These are phyloP conservation scores for Hylaeus volcanicus DNA, from an alignment of 1,140 invertebrate genomes.

Conservation along the genomic window DNA sequence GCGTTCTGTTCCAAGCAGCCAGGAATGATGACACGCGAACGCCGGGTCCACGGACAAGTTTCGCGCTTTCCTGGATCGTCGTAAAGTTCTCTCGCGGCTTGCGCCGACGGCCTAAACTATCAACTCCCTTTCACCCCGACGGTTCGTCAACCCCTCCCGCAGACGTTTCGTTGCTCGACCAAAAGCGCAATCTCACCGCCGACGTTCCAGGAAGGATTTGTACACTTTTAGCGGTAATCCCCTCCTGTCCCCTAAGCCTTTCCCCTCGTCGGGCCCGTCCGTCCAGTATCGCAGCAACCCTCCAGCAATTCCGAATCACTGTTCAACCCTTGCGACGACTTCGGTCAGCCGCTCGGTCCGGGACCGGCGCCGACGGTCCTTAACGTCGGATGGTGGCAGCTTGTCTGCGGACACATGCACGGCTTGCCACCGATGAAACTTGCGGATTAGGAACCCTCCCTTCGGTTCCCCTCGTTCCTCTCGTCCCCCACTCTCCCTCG, in stretches of 20 bases:
- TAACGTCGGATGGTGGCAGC: conserved; percentile 1
- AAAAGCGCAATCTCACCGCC: conserved; percentile 38
- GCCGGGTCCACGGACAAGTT: conserved; percentile 41
- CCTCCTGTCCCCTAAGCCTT: conserved; percentile 20
- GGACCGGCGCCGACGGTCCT: conserved; percentile 15
- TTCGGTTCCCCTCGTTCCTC: not conserved
- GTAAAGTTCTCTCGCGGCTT: conserved; percentile 63
- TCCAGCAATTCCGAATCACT: conserved; percentile 58
- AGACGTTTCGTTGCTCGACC: not conserved
- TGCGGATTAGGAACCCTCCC: conserved; percentile 70
- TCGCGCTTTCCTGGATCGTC: conserved; percentile 29
- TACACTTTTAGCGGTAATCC: conserved; percentile 76
- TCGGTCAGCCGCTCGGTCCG: conserved; percentile 1
- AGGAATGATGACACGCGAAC: no score
- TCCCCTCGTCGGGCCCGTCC: conserved; percentile 13
- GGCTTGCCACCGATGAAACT: conserved; percentile 57
- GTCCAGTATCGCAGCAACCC: conserved; percentile 23
- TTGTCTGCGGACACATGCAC: conserved; percentile 45
- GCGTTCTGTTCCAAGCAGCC: no score
- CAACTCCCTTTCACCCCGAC: conserved; percentile 42
- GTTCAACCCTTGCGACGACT: conserved; percentile 53
- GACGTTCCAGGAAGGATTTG: conserved; percentile 69
- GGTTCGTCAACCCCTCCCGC: not conserved
- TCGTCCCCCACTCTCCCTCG: not conserved
- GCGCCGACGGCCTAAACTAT: conserved; percentile 56